Evolutionary conservation across 2,113 vertebrate genomes (phyloP).

Genomic region (Dasyurus viverrinus): DNA sequence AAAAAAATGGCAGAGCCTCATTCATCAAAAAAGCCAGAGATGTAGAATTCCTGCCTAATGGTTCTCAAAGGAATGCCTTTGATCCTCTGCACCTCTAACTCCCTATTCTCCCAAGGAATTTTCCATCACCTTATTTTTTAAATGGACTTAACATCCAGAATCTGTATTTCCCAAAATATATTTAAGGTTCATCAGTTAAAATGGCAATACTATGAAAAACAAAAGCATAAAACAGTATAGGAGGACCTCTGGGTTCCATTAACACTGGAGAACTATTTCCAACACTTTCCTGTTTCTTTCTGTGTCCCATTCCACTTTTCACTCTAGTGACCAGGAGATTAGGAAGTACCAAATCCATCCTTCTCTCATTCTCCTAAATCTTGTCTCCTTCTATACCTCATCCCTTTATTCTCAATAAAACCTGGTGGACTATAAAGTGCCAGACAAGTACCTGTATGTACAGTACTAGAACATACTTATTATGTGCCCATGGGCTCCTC

Average conservation of each 20-base stretch:
- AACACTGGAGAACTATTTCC: not conserved
- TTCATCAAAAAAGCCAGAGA: not conserved
- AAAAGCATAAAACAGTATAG: conserved; percentile 8
- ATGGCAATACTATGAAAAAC: conserved; percentile 54
- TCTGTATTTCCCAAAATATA: conserved; percentile 59
- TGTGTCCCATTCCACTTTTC: not conserved
- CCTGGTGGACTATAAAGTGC: not conserved
- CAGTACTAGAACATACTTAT: not conserved
- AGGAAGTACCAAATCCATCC: not conserved
- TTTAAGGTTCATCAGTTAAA: conserved; percentile 62
- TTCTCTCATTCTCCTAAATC: not conserved
- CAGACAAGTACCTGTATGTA: not conserved
- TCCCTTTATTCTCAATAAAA: not conserved
- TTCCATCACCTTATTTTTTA: conserved; percentile 73
- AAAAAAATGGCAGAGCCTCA: not conserved
- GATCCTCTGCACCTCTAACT: not conserved
- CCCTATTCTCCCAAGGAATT: conserved; percentile 54
- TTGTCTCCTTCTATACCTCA: not conserved
- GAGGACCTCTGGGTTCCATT: not conserved
- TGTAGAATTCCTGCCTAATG: not conserved
- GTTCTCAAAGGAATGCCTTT: not conserved
- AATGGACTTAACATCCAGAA: conserved; percentile 61
- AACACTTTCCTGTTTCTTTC: not conserved
- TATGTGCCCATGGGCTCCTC: not conserved
- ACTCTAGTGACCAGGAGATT: not conserved